These are phyloP conservation scores for Anthrax anthrax DNA, from an alignment of 2,888 invertebrate species.

Conservation along the genomic window DNA sequence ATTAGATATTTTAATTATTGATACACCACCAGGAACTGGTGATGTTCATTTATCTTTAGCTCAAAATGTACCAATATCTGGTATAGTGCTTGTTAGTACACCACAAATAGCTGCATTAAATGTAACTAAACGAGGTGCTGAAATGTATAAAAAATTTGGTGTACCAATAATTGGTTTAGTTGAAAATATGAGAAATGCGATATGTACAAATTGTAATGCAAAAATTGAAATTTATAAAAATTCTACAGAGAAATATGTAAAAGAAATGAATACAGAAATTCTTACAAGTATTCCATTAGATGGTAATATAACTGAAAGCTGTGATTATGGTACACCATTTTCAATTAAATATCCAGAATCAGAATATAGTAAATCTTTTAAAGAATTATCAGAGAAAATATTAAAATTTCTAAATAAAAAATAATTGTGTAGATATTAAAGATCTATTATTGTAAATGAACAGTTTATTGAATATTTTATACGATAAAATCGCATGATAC, in stretches of 20 bases:
- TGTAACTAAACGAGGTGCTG: constrained; percentile 71
- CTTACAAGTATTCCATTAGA: constrained; percentile 42
- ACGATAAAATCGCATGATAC: too few relatives aligned
- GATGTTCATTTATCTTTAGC: constrained; percentile 85
- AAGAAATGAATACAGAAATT: constrained; percentile 49
- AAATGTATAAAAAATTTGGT: constrained; percentile 73
- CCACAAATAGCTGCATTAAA: constrained; percentile 79
- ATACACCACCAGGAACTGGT: constrained; percentile 95
- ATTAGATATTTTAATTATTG: constrained; percentile 75
- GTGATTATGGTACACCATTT: constrained; percentile 28
- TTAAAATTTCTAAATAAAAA: background rate
- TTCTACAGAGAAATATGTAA: constrained; percentile 44
- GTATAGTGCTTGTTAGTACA: constrained; percentile 83
- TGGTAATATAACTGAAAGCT: constrained; percentile 25
- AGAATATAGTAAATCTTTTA: constrained; percentile 15
- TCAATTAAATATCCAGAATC: constrained; percentile 24
- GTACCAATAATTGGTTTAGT: constrained; percentile 77
- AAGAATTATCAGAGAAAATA: background rate
- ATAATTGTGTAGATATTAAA: too few relatives aligned
- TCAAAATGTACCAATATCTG: constrained; percentile 76
- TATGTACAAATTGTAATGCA: constrained; percentile 64
- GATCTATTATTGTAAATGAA: too few relatives aligned
- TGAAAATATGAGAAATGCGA: constrained; percentile 76
- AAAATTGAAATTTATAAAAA: constrained; percentile 59
- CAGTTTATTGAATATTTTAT: too few relatives aligned